Conservation (phyloP, 2,888 invertebrate species). For the Pristionchus exspectatus region DNA sequence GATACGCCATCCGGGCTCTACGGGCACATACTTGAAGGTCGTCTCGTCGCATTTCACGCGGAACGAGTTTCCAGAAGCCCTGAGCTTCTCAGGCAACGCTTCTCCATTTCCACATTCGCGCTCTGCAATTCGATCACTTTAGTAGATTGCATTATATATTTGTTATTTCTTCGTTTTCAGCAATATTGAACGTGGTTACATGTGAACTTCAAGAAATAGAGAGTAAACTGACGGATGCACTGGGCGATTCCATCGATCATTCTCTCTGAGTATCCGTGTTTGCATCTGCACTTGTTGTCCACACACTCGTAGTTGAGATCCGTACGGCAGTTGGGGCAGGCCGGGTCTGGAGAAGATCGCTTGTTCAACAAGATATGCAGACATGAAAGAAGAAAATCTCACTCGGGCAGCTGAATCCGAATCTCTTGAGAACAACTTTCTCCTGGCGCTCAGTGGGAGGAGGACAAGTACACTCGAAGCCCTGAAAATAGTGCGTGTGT, state of each 20-base stretch:
- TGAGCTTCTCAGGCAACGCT: background rate
- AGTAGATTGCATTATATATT: no score
- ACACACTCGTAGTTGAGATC: constrained; percentile 55
- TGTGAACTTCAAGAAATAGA: no score
- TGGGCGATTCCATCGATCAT: constrained; percentile 5
- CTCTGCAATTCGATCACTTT: background rate
- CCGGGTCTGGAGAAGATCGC: background rate
- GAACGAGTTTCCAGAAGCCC: background rate
- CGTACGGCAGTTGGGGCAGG: constrained; percentile 26
- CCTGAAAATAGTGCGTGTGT: background rate
- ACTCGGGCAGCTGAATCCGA: background rate
- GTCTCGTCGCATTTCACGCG: background rate
- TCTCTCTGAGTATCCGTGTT: constrained; percentile 40
- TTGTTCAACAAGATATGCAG: background rate
- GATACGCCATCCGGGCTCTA: constrained; percentile 2
- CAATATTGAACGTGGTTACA: no score
- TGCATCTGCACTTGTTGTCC: constrained; percentile 47
- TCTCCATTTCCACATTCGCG: constrained; percentile 16
- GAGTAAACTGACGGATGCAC: constrained; percentile 40
- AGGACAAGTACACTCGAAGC: constrained; percentile 49
- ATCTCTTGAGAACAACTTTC: background rate
- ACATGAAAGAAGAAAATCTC: background rate
- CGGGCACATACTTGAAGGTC: background rate
- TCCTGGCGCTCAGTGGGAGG: background rate
- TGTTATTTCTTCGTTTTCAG: background rate